Evolutionary conservation across 1,140 invertebrate genomes (phyloP).

Genomic region (Drepana arcuata): DNA sequence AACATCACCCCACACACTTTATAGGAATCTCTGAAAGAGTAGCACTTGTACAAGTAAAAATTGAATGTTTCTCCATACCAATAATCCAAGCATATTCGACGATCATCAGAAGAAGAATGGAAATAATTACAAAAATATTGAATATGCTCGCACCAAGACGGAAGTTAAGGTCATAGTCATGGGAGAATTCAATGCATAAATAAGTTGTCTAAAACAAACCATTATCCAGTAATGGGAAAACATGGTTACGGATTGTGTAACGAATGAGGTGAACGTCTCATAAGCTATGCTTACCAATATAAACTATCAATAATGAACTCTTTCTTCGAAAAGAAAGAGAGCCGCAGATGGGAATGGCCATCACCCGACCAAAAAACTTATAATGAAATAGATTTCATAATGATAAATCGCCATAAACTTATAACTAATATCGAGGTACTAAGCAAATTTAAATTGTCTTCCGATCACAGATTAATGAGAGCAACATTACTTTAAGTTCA

Average conservation of each 20-base stretch:
- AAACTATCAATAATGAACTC: neutral
- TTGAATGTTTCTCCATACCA: neutral
- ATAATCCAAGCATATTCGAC: slow-evolving; percentile 6
- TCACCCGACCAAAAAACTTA: neutral
- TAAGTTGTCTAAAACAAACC: neutral
- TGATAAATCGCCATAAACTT: neutral
- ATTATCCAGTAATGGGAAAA: slow-evolving; percentile 6
- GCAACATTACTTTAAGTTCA: neutral
- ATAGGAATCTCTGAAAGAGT: slow-evolving; percentile 5
- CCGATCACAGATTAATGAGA: slow-evolving; percentile 4
- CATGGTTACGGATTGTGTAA: slow-evolving; percentile 7
- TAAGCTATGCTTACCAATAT: slow-evolving; percentile 1
- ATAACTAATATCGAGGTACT: neutral
- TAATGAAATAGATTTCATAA: slow-evolving; percentile 1
- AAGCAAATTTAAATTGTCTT: neutral
- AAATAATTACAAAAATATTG: neutral
- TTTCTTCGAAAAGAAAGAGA: neutral
- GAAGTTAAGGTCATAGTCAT: neutral
- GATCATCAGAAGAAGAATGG: neutral
- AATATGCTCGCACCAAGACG: neutral
- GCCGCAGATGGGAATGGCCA: neutral
- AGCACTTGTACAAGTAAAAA: neutral
- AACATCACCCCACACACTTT: neutral
- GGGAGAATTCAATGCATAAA: slow-evolving; percentile 2
- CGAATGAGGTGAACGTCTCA: slow-evolving; percentile 4